phyloP scores from a whole-genome alignment of 2,113 vertebrate genomes.

The Uria lomvia region DNA sequence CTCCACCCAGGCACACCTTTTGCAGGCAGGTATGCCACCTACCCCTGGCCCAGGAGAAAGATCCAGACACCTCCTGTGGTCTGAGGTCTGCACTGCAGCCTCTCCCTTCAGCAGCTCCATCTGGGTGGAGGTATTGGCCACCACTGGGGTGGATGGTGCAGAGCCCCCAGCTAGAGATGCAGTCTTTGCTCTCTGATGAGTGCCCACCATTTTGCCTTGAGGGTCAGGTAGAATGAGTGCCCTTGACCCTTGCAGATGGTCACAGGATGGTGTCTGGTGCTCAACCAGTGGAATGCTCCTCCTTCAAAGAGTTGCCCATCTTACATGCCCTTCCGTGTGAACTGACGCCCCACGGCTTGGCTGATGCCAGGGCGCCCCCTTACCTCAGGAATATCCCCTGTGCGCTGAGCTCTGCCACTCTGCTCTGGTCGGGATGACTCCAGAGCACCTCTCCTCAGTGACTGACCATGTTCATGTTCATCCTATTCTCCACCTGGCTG shows the following conservation, averaged over 20 bases:
- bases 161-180: background rate
- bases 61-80: background rate
- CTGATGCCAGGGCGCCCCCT: no score
- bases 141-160: background rate
- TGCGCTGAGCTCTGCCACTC: background rate
- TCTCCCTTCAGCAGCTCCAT: background rate
- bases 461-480: background rate
- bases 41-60: background rate
- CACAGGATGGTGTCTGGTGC: background rate
- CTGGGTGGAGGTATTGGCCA: background rate
- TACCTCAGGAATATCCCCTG: background rate
- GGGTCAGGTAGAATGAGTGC: background rate
- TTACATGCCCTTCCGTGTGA: no score
- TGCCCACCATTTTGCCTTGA: background rate
- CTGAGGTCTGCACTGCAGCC: background rate
- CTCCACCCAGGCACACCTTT: background rate
- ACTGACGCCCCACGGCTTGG: no score
- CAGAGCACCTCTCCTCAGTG: background rate
- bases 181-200: background rate
- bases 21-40: background rate
- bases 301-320: background rate
- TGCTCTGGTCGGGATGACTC: background rate
- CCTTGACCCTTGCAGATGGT: background rate
- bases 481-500: background rate
- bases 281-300: background rate